phyloP scores from a whole-genome alignment of 2,113 vertebrate species.

The Heptranchias perlo region DNA sequence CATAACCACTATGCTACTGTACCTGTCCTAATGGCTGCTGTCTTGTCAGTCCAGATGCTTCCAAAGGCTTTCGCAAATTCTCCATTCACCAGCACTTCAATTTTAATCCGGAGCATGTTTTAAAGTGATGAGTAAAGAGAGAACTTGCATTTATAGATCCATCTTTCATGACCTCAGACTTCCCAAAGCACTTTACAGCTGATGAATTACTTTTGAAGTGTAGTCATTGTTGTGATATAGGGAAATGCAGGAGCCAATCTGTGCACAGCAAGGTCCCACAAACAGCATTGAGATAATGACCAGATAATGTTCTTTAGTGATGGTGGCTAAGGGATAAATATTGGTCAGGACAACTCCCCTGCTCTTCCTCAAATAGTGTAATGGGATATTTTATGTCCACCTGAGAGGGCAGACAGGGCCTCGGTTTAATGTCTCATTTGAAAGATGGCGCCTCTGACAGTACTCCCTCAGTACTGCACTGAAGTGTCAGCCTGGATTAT shows the following conservation, averaged over 20 bases:
- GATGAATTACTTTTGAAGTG: background rate
- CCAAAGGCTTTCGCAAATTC: background rate
- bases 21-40: too few relatives aligned
- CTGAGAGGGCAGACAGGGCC: too few relatives aligned
- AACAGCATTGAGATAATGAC: background rate
- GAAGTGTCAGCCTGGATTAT: background rate
- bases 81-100: background rate
- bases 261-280: background rate
- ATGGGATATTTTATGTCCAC: too few relatives aligned
- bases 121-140: background rate
- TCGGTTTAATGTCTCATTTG: background rate
- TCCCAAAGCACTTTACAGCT: background rate
- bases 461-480: background rate
- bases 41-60: background rate
- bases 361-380: too few relatives aligned
- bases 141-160: background rate
- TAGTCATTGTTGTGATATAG: background rate
- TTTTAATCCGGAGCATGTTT: background rate
- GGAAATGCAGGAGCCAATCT: background rate
- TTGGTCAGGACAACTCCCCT: background rate
- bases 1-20: too few relatives aligned
- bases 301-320: background rate
- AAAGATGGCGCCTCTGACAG: too few relatives aligned
- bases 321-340: background rate
- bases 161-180: background rate